Percentiles rank a stretch among this genome's conserved stretches.
Evolutionary conservation across 2,797 vertebrate genomes (phyloP).

Genomic region (Brotula barbata): DNA sequence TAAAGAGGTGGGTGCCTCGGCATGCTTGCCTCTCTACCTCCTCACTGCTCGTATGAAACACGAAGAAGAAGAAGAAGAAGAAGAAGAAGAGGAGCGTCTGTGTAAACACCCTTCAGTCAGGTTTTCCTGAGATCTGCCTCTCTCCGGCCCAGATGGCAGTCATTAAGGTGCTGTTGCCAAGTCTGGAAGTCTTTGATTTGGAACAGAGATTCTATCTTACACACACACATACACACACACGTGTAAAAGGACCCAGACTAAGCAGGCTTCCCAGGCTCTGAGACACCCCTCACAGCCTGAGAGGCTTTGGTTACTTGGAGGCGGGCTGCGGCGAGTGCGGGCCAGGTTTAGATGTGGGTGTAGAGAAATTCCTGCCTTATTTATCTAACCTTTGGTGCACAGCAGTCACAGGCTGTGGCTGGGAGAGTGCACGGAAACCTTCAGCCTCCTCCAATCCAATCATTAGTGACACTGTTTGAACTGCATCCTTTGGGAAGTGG

Average conservation of each 20-base stretch:
- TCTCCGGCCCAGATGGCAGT: slow-evolving; percentile 69
- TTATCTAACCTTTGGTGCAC: slow-evolving; percentile 71
- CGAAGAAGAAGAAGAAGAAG: slow-evolving; percentile 45
- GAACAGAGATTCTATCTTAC: slow-evolving; percentile 64
- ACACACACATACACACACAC: slow-evolving; percentile 33
- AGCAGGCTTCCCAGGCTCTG: slow-evolving; percentile 9
- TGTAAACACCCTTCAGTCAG: slow-evolving; percentile 50
- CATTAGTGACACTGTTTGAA: slow-evolving; percentile 41
- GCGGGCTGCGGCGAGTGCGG: slow-evolving; percentile 34
- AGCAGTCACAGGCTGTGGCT: slow-evolving; percentile 26
- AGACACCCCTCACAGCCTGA: slow-evolving; percentile 18
- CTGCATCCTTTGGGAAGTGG: slow-evolving; percentile 23
- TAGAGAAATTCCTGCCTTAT: slow-evolving; percentile 73
- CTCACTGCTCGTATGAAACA: slow-evolving; percentile 58
- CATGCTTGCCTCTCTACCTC: slow-evolving; percentile 18
- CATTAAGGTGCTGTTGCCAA: slow-evolving; percentile 72
- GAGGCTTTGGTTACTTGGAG: slow-evolving; percentile 21
- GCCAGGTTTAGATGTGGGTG: slow-evolving; percentile 66
- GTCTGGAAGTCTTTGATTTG: slow-evolving; percentile 79
- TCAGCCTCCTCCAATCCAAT: slow-evolving; percentile 49
- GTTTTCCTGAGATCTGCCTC: slow-evolving; percentile 46
- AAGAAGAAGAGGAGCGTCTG: slow-evolving; percentile 46
- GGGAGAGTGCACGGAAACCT: slow-evolving; percentile 51
- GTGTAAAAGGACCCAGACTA: slow-evolving; percentile 2
- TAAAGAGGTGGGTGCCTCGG: slow-evolving; percentile 21